These are phyloP conservation scores for Vulpes ferrilata DNA, from an alignment of 2,113 vertebrate species.

Conservation along the genomic window DNA sequence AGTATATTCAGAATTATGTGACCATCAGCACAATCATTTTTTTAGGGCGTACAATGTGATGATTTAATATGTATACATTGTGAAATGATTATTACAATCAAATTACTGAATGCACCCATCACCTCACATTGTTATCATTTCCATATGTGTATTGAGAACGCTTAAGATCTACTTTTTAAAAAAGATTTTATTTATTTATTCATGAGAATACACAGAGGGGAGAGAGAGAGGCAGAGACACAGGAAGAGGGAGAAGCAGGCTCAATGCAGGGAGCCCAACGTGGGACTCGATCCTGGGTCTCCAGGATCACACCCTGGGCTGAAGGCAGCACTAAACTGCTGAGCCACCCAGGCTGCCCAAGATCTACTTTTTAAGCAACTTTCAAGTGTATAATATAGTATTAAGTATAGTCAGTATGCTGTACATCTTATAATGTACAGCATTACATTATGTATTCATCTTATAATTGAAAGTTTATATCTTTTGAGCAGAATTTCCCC, in stretches of 20 bases:
- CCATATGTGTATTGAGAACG: neutral
- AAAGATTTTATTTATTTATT: too few species aligned
- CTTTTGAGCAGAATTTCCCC: neutral
- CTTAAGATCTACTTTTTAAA: neutral
- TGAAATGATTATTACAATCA: neutral
- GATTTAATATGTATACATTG: neutral
- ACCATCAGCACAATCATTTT: neutral
- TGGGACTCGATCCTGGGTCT: too few species aligned
- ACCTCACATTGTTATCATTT: neutral
- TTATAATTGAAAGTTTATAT: too few species aligned
- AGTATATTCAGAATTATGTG: neutral
- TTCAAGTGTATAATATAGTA: neutral
- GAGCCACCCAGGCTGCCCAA: too few species aligned
- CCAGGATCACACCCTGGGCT: too few species aligned
- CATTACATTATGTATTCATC: neutral
- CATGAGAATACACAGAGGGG: too few species aligned
- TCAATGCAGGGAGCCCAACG: too few species aligned
- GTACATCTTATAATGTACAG: neutral
- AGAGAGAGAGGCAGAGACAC: too few species aligned
- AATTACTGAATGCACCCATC: neutral
- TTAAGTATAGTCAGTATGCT: neutral
- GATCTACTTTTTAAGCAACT: neutral
- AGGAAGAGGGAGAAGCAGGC: too few species aligned
- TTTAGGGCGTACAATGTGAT: neutral
- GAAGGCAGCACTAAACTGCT: too few species aligned